Evolutionary conservation across 2,113 vertebrate genomes (phyloP), one percentile per base, ranked within the genome.

Genomic region (Bagarius yarrelli): DNA sequence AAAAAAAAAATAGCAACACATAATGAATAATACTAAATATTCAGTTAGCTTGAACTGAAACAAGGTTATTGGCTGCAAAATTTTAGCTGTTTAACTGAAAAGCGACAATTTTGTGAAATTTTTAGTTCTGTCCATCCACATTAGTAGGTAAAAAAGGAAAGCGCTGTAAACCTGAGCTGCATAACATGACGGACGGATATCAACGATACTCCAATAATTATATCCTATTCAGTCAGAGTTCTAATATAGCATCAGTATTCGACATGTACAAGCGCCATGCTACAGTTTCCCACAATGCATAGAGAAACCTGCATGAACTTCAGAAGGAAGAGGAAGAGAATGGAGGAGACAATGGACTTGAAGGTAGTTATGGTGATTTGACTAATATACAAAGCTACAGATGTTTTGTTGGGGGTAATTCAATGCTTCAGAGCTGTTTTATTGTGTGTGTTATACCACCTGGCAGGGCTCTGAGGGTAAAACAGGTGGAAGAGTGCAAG

Each of bases 401-500:
- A 86, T 91, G 88, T 88, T 88, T 84, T 44, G 76, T 82, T 40
- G 16, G 83, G 74, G 85, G 55, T 86, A 89, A 89, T 87, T 89
- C 87, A 90, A 88, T 87, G 86, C 53, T 86, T 84, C 84, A 81
- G 81, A 84, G n/a, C 55, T 32, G 64, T 71, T 71, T 70, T 55
- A 60, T 72, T 50, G 25, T 13, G 69, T 13, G n/a, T 83, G 90
- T 86, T 84, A 85, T 82, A 90, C 87, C 90, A 91, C 88, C 89
- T 91, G 92, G 85, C 86, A 79, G 83, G 83, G 88, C 59, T 18
- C 80, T 44, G 32, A 90, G 85, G 87, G 87, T 85, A 86, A 88
- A 90, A 91, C 89, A 91, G 91, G 90, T 91, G 91, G 90, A 82
- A 59, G 81, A 79, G 63, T 36, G 60, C 2, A 25, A n/a, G 16